Conservation (phyloP, 2,797 vertebrate species). For the Eptatretus atami region DNA sequence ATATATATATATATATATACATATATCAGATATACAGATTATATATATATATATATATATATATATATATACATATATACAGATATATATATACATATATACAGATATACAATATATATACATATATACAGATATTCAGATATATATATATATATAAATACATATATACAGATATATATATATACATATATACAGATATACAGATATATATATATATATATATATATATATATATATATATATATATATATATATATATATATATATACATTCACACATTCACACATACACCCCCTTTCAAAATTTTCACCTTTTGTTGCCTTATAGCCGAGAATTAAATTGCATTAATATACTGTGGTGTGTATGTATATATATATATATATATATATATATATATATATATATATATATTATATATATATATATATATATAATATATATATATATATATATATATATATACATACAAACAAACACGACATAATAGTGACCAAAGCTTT, state of each 20-base stretch:
- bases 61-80: conserved; percentile 10
- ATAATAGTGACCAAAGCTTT: too few relatives aligned
- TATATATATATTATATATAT: too few relatives aligned
- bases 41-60: conserved; percentile 11
- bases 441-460: conserved; percentile 10
- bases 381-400: conserved; percentile 15
- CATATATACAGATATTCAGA: conserved; percentile 12
- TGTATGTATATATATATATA: conserved; percentile 11
- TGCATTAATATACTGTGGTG: too few relatives aligned
- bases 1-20: conserved; percentile 8
- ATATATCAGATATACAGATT: conserved; percentile 10
- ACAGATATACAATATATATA: conserved; percentile 7
- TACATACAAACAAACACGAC: too few relatives aligned
- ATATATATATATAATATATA: conserved; percentile 15
- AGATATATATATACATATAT: conserved; percentile 10
- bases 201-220: neutral
- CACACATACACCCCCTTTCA: too few relatives aligned
- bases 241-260: neutral
- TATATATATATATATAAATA: conserved; percentile 12
- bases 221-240: neutral
- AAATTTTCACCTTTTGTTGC: too few relatives aligned
- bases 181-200: neutral
- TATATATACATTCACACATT: too few relatives aligned
- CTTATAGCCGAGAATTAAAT: too few relatives aligned
- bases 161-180: neutral